Percentiles rank a stretch among this genome's conserved stretches.
Conservation (phyloP, 2,888 invertebrate genomes). For the Tyria jacobaeae region DNA sequence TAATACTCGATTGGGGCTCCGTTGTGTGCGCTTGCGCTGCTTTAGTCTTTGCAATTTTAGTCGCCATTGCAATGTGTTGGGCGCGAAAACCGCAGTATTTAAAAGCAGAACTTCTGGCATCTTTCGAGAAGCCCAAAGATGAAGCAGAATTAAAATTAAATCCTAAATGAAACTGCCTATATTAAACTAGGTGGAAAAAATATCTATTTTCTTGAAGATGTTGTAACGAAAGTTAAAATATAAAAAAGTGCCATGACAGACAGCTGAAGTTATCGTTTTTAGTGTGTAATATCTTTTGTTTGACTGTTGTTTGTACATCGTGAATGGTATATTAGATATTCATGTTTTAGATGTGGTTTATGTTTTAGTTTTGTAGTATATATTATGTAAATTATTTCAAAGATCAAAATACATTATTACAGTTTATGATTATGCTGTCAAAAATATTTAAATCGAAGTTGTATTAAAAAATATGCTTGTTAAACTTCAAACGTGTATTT, state of each 20-base stretch:
- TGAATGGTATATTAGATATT: background rate
- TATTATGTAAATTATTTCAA: background rate
- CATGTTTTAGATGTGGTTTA: background rate
- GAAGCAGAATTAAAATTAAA: constrained; percentile 75
- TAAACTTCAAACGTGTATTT: too few species aligned
- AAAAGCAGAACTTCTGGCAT: constrained; percentile 55
- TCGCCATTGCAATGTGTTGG: constrained; percentile 72
- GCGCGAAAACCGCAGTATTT: constrained; percentile 56
- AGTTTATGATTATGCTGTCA: too few species aligned
- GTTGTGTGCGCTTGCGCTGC: constrained; percentile 74
- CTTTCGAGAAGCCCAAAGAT: constrained; percentile 64
- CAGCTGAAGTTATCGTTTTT: background rate
- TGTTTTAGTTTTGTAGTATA: background rate
- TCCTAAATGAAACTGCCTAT: constrained; percentile 59
- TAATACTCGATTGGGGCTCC: constrained; percentile 75
- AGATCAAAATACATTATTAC: background rate
- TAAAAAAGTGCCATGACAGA: constrained; percentile 41
- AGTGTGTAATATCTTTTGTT: background rate
- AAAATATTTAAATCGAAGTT: too few species aligned
- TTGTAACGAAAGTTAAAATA: constrained; percentile 18
- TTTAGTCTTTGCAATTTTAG: constrained; percentile 82
- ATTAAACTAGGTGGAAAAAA: constrained; percentile 16
- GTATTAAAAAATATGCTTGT: too few species aligned
- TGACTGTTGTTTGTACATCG: background rate
- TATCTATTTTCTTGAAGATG: background rate